These are phyloP conservation scores for Aurelia sp. DNA, from an alignment of 30 jellyfish, hydroid and myxozoan genomes.

Conservation along the genomic window DNA sequence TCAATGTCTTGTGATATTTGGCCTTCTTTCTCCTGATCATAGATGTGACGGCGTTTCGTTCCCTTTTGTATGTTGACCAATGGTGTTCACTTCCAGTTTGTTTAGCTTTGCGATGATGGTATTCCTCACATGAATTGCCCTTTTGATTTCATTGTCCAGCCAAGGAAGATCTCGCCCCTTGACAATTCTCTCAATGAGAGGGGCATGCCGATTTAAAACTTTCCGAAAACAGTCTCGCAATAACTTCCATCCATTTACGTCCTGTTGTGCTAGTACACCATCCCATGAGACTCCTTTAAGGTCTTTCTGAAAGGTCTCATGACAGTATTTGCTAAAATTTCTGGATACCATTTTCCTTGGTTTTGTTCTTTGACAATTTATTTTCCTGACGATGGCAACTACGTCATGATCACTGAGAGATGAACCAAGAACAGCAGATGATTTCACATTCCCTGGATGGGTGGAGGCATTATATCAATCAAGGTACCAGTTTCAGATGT, in stretches of 20 bases:
- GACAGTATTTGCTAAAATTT: conserved; percentile 46
- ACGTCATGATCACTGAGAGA: conserved; percentile 55
- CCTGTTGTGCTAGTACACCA: conserved; percentile 15
- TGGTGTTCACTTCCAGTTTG: conserved; percentile 20
- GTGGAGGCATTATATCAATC: conserved; percentile 67
- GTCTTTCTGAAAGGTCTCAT: conserved; percentile 63
- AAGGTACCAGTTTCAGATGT: conserved; percentile 47
- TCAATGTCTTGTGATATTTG: conserved; percentile 13
- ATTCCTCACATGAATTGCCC: too few species aligned
- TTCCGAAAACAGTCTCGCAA: conserved; percentile 44
- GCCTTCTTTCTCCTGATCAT: conserved; percentile 41
- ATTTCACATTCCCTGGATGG: conserved; percentile 61
- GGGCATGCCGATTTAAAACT: conserved; percentile 62
- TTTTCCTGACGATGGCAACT: conserved; percentile 23
- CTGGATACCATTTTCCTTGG: conserved; percentile 47
- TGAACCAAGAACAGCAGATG: conserved; percentile 44
- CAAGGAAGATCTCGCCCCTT: conserved; percentile 38
- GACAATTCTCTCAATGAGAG: conserved; percentile 52
- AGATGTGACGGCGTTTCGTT: conserved; percentile 24
- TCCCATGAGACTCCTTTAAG: conserved; percentile 53
- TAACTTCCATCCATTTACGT: conserved; percentile 55
- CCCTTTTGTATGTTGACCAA: conserved; percentile 32
- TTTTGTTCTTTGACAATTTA: conserved; percentile 55
- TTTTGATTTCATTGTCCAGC: too few species aligned
- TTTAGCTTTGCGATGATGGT: conserved; percentile 6